Evolutionary conservation across 2,113 vertebrate species (phyloP).

Genomic region (Oriolus oriolus): DNA sequence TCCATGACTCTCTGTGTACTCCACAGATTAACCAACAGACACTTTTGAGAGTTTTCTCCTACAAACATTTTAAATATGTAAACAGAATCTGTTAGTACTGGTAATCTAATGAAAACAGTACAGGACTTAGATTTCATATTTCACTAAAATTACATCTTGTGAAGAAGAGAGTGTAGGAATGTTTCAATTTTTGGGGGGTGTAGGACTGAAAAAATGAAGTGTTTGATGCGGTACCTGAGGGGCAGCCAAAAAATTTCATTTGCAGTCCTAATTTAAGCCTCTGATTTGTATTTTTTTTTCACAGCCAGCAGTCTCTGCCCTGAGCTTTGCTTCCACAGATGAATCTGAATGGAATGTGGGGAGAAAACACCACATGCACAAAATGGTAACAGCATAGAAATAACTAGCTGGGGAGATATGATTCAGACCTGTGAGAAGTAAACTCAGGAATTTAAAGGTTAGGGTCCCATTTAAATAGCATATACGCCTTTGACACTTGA

Average conservation of each 20-base stretch:
- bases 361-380: background rate
- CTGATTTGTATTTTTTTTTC: background rate
- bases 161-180: background rate
- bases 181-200: background rate
- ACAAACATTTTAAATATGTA: background rate
- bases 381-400: background rate
- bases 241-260: background rate
- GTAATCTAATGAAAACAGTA: background rate
- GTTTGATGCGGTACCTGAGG: background rate
- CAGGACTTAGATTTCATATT: background rate
- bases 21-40: background rate
- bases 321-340: background rate
- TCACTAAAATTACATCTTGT: background rate
- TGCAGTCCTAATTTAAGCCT: background rate
- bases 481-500: background rate
- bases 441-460: background rate
- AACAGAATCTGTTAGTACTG: background rate
- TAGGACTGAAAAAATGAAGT: background rate
- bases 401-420: background rate
- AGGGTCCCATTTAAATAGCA: background rate
- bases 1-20: too few relatives aligned
- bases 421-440: background rate
- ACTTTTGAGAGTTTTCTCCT: background rate
- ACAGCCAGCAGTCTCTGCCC: background rate
- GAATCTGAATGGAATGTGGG: background rate